Base-by-base conservation (phyloP, 2,888 invertebrate genomes). In the Tipula confusa region DNA sequence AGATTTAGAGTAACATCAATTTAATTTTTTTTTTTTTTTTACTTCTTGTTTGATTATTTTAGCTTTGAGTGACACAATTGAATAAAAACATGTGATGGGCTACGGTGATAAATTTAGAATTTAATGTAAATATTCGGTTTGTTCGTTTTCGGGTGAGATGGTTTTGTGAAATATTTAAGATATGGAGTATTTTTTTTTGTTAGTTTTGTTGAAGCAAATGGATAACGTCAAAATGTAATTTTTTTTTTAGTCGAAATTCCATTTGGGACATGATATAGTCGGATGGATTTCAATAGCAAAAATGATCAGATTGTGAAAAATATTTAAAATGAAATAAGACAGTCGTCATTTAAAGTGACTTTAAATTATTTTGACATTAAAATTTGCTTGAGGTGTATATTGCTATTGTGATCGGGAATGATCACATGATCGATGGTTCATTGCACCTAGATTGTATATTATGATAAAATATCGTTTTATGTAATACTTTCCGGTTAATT, bases 1-100 rank as follows among this genome's bases (percentile, higher is more conserved):
- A 64, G 18, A 64, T 64, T 64, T 64, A 64, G 18, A 64, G 64
- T 64, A 64, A 24, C 64, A 64, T 64, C 64, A 64, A 64, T 64
- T 43, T 64, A 64, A 24, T 64, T 24, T 9, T 7, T 64, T 48
- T 48, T 31, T 48, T 18, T 48, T 64, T 64, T 64, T 64, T 64
- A 24, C 24, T 64, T 24, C 24, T 24, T 64, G 64, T 64, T 64
- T 64, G 24, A 64, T 64, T 64, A 64, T 64, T 64, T 64, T 64
- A 64, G 24, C 18, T 64, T 64, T 64, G 64, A 64, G 64, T 64
- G 64, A 64, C 64, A 64, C 64, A 64, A 64, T 64, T 64, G 64
- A 64, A 64, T 64, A 64, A 64, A 64, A 64, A 64, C 64, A 64
- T 64, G 64, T 64, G 64, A 64, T 64, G 24, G 64, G 64, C 64